Base-by-base conservation (phyloP, 1,140 invertebrate species). In the Zelostemma sp. region DNA sequence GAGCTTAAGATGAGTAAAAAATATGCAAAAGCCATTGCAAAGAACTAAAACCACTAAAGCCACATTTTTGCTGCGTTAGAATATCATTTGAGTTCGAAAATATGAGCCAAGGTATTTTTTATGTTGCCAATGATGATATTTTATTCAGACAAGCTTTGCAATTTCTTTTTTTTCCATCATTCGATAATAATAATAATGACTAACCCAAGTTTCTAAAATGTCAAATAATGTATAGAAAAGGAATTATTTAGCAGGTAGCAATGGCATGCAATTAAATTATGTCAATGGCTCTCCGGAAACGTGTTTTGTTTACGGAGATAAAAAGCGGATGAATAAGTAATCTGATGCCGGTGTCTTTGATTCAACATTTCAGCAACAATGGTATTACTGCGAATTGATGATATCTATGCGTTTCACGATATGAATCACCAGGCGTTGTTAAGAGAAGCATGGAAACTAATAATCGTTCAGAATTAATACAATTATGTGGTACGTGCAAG, bases 391-490 rank as follows among this genome's bases (percentile, higher is more conserved):
- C 56, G 41, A 68, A 68, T 69, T 69, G 69, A 69, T 46, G 67
- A 21, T 49, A 69, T 69, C 16, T 45, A 47, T 56, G 61, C 59
- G 61, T 55, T 40, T 5, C 33, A 33, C 41, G 62, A 63, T 63
- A 58, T 43, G 60, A 55, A 49, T 53, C 53, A 51, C 40, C 48
- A 17, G 58, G 64, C 49, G 28, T 45, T 50, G 57, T 40, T 33
- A 43, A 33, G 15, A 35, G 28, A 33, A 25, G 46, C 35, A 40
- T 41, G 47, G 45, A 58, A 53, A 61, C 59, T 67, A 66, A 71
- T 67, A 68, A 71, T 64, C 57, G 55, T 47, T 38, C 47, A 33
- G 41, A 68, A 74, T 68, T 68, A 68, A 68, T 72, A 49, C 57
- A 63, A 72, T 74, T 71, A 71, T 46, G 41, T 17, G 18, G 50